Base-by-base conservation (phyloP, 1,140 invertebrate genomes). In the Antheraea pernyi region DNA sequence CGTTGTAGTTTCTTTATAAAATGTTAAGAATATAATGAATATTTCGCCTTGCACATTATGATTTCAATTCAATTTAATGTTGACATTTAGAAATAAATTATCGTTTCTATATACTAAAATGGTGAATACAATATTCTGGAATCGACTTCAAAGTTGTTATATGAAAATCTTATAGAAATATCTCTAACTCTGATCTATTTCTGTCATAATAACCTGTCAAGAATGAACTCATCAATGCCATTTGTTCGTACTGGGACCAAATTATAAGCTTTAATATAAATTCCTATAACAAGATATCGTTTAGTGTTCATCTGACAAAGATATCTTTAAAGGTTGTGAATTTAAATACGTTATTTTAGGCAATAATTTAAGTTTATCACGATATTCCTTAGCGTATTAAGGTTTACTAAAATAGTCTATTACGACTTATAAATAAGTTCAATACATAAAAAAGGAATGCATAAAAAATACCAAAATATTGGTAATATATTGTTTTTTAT, bases 181-280 rank as follows among this genome's bases (percentile, higher is more conserved):
- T 16, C 11, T 53, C 10, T 53, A 6, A 16, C 16, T 53, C 2
- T 6, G 13, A 16, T 53, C 46, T 6, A 16, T 16, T 53, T 53
- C 11, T 16, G 46, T 53, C 7, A 62, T 36, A 36, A 22, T 30
- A 62, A 13, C 8, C 37, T 63, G 61, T 63, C 61, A 63, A 63
- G n/a, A 36, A 63, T 63, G 61, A 13, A n/a, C 22, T 63, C 61
- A 63, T 37, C 59, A 36, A 36, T 37, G 19, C 0, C 36, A 63
- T 30, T 63, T n/a, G 16, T 13, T 37, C 19, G 3, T 36, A n/a
- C 36, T 63, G 16, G 30, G 61, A 63, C 61, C 61, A 63, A 63
- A 63, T 37, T 63, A 53, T 63, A 63, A 63, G 61, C 61, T 63
- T 63, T 63, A 63, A 63, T 63, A 63, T 37, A 63, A 42, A 53